Evolutionary conservation across 2,113 vertebrate species (phyloP), one percentile per base, ranked within the genome.

Genomic region (Atherinomorus stipes): DNA sequence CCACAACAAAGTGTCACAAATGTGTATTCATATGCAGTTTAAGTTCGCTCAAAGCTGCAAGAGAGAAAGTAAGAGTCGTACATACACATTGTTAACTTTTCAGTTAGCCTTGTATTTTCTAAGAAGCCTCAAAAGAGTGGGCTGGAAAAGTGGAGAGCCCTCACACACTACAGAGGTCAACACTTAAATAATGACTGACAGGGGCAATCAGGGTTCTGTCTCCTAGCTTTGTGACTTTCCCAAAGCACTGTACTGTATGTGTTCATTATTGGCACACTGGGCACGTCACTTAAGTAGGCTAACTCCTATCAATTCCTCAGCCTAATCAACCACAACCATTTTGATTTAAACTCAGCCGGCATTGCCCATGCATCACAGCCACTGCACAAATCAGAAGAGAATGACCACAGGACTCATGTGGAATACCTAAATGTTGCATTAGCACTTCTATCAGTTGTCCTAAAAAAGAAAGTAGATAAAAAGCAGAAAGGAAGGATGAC

Each of bases 391-490:
- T 87, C 66, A 87, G 78, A 85, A 28, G 44, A 65, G 63, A 71
- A 73, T 63, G 64, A 60, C 50, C 49, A 40, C 23, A 71, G 52
- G 51, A 64, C 72, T 64, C 21, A 15, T 58, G 70, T 38, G 52
- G 76, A 80, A 85, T 85, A 61, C 49, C 23, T 45, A 74, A 87
- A 71, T 76, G 79, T 49, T 84, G 63, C 59, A 76, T 80, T 70
- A 80, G 49, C 71, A 83, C 77, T 75, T 79, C 72, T 45, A 44
- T 83, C 73, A 84, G 31, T 23, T 50, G 23, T 25, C 60, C 25
- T 64, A 53, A 50, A 61, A 37, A 66, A 63, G 21, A 45, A 49
- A 77, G n/a, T n/a, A n/a, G n/a, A n/a, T n/a, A n/a, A 38, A 60
- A 31, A 74, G 12, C 13, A 47, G 64, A 64, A 15, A 59, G 22